Evolutionary conservation across 2,888 invertebrate genomes (phyloP).

Genomic region (Onchidella celtica): DNA sequence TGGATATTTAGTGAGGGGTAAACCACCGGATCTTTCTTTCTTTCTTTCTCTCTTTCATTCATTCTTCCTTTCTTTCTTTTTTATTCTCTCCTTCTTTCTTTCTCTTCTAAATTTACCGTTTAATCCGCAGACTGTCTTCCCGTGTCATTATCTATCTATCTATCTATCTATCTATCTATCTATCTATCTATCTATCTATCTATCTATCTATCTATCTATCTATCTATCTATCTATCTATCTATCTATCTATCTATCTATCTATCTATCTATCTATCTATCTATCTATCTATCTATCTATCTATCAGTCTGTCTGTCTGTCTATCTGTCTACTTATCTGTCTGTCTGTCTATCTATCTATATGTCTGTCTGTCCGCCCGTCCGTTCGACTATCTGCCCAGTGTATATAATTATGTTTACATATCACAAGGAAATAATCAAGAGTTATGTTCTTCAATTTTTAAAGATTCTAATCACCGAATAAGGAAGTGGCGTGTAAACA

Average conservation of each 20-base stretch:
- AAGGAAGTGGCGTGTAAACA: too few relatives aligned
- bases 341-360: background rate
- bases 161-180: background rate
- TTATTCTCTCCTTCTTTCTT: too few relatives aligned
- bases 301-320: background rate
- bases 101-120: background rate
- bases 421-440: too few relatives aligned
- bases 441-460: too few relatives aligned
- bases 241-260: background rate
- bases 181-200: background rate
- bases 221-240: constrained; percentile 3
- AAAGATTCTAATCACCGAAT: too few relatives aligned
- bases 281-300: constrained; percentile 11
- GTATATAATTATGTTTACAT: too few relatives aligned
- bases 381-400: background rate
- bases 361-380: constrained; percentile 10
- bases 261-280: constrained; percentile 12
- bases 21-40: too few relatives aligned
- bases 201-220: background rate
- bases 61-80: too few relatives aligned
- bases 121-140: background rate
- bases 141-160: constrained; percentile 13
- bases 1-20: too few relatives aligned
- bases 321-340: background rate
- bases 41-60: too few relatives aligned